phyloP scores from a whole-genome alignment of 2,113 vertebrate genomes.

The Rafetus swinhoei region DNA sequence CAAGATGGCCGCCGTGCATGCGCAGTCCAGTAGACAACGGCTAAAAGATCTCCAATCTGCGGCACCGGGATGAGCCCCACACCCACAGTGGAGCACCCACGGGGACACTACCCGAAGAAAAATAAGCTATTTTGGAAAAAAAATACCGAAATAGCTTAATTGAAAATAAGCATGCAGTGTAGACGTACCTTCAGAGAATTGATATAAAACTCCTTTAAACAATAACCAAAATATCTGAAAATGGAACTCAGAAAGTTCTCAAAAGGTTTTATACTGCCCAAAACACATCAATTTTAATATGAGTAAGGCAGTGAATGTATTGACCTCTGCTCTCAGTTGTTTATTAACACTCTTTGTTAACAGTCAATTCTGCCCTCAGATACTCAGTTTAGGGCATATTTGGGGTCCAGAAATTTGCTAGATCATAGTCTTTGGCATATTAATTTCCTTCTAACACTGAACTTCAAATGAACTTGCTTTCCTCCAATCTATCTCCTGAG shows the following conservation, averaged over 20 bases:
- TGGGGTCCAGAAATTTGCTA: constrained; percentile 11
- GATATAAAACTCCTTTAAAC: not conserved
- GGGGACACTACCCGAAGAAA: too few relatives aligned
- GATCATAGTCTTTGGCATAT: not conserved
- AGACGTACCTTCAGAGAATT: not conserved
- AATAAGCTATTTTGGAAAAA: too few relatives aligned
- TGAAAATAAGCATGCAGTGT: too few relatives aligned
- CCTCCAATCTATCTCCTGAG: constrained; percentile 2
- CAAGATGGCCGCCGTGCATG: too few relatives aligned
- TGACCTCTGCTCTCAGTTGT: not conserved
- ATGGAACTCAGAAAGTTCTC: not conserved
- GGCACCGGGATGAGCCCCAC: too few relatives aligned
- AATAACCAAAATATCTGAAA: not conserved
- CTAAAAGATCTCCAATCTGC: too few relatives aligned
- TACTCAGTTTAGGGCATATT: not conserved
- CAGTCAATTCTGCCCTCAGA: not conserved
- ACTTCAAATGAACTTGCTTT: not conserved
- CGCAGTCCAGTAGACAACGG: too few relatives aligned
- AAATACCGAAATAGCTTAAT: too few relatives aligned
- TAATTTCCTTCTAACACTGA: constrained; percentile 23
- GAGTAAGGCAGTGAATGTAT: not conserved
- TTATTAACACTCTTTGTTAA: not conserved
- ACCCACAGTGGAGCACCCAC: too few relatives aligned
- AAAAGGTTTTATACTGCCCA: not conserved
- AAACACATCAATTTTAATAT: accelerated